Evolutionary conservation across 2,888 invertebrate species (phyloP).

Genomic region (Synergus umbraculus): DNA sequence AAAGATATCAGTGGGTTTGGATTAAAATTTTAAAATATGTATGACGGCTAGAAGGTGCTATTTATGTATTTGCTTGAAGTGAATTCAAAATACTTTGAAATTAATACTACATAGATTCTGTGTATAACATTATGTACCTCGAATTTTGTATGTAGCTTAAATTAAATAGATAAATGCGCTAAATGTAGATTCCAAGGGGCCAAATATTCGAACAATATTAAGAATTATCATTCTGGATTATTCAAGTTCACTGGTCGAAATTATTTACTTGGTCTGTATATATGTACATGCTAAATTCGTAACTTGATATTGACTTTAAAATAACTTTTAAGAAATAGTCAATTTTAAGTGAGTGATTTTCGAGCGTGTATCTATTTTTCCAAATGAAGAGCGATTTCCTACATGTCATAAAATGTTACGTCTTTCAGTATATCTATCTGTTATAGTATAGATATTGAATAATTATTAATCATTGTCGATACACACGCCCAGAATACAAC

Average conservation of each 20-base stretch:
- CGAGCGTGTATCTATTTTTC: constrained; percentile 11
- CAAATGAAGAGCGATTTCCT: not conserved
- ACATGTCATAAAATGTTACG: not conserved
- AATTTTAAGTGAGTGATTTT: constrained; percentile 17
- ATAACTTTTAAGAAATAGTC: constrained; percentile 22
- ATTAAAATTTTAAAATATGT: not conserved
- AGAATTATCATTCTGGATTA: constrained; percentile 3
- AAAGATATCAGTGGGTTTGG: not conserved
- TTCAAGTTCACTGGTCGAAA: constrained; percentile 20
- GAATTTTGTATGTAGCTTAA: not conserved
- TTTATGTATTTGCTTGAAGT: not conserved
- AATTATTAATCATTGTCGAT: not conserved
- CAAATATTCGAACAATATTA: constrained; percentile 40
- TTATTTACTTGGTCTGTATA: constrained; percentile 21
- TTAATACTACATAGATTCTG: not conserved
- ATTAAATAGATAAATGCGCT: not conserved
- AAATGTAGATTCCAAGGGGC: constrained; percentile 37
- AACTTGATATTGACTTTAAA: constrained; percentile 13
- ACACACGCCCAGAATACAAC: not conserved
- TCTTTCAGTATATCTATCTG: not conserved
- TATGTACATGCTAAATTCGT: constrained; percentile 13
- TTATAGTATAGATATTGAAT: not conserved
- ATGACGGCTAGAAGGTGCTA: not conserved
- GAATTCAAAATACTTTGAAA: not conserved
- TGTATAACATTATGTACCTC: not conserved